Evolutionary conservation across 2,888 invertebrate genomes (phyloP).

Genomic region (Tenthredo notha): DNA sequence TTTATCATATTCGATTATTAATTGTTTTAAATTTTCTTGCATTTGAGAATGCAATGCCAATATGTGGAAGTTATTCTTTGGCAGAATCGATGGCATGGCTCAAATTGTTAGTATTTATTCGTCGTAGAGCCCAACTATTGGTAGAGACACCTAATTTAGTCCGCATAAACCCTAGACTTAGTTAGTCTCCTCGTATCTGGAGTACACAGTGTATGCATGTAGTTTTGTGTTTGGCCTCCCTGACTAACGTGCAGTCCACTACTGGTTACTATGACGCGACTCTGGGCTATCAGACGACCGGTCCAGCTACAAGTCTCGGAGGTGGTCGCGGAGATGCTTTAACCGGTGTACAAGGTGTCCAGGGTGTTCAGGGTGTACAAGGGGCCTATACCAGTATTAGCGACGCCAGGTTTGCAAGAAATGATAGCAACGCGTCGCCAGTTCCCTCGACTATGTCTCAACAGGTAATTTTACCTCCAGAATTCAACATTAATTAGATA

Average conservation of each 20-base stretch:
- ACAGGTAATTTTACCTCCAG: slow-evolving; percentile 78
- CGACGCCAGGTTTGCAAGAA: slow-evolving; percentile 85
- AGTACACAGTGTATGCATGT: slow-evolving; percentile 78
- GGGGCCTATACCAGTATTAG: slow-evolving; percentile 85
- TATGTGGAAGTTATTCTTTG: neutral
- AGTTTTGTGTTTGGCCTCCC: slow-evolving; percentile 78
- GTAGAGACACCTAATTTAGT: slow-evolving; percentile 36
- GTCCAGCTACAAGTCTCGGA: slow-evolving; percentile 83
- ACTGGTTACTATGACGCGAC: slow-evolving; percentile 85
- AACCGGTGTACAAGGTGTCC: slow-evolving; percentile 81
- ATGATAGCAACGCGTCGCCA: slow-evolving; percentile 90
- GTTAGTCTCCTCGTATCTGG: slow-evolving; percentile 75
- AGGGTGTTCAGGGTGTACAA: slow-evolving; percentile 75
- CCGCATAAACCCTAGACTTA: slow-evolving; percentile 65
- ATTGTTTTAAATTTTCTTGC: slow-evolving; percentile 34
- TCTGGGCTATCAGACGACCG: slow-evolving; percentile 85
- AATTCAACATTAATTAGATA: neutral
- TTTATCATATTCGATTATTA: neutral
- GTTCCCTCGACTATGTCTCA: slow-evolving; percentile 88
- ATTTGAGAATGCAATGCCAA: slow-evolving; percentile 28
- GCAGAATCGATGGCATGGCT: slow-evolving; percentile 44
- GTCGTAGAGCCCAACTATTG: slow-evolving; percentile 14
- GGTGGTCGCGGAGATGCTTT: slow-evolving; percentile 85
- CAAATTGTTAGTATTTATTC: slow-evolving; percentile 16
- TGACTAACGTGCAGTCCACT: slow-evolving; percentile 78